Percentiles rank a stretch among this genome's conserved stretches.
Evolutionary conservation across 2,797 vertebrate species (phyloP).

Genomic region (Loriculus beryllinus): DNA sequence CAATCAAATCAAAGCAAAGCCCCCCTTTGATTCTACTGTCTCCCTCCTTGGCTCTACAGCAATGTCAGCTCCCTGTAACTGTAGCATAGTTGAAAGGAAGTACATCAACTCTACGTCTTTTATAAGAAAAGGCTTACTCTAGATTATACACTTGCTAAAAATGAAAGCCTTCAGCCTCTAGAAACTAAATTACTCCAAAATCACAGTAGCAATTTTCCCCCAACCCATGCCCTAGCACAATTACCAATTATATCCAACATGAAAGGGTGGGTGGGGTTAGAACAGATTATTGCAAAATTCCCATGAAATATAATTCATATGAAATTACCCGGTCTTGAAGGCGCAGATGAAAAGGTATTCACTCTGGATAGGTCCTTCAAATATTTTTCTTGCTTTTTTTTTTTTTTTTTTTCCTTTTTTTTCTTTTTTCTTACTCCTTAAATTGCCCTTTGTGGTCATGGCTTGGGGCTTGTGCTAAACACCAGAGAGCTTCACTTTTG

Average conservation of each 20-base stretch:
- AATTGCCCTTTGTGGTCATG: not conserved
- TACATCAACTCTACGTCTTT: not conserved
- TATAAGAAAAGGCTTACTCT: not conserved
- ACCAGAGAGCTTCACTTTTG: not conserved
- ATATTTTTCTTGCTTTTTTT: not conserved
- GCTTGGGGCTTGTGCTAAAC: constrained; percentile 3
- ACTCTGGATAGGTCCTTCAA: not conserved
- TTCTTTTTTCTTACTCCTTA: not conserved
- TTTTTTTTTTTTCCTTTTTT: not conserved
- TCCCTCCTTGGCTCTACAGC: not conserved
- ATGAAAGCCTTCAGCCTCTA: not conserved
- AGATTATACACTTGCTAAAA: not conserved
- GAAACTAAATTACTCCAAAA: constrained; percentile 39
- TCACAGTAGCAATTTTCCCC: constrained; percentile 26
- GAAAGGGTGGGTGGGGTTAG: constrained; percentile 50
- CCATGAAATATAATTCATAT: constrained; percentile 42
- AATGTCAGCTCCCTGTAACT: not conserved
- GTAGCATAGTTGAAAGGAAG: not conserved
- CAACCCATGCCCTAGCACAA: constrained; percentile 24
- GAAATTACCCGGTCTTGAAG: constrained; percentile 13
- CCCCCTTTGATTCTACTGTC: not conserved
- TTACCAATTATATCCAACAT: constrained; percentile 35
- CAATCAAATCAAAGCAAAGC: not conserved
- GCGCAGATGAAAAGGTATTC: constrained; percentile 19
- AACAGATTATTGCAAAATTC: constrained; percentile 43